Percentiles rank a stretch among this genome's conserved stretches.
phyloP scores from a whole-genome alignment of 2,797 vertebrate species.

The Schizothorax lantsangensis region DNA sequence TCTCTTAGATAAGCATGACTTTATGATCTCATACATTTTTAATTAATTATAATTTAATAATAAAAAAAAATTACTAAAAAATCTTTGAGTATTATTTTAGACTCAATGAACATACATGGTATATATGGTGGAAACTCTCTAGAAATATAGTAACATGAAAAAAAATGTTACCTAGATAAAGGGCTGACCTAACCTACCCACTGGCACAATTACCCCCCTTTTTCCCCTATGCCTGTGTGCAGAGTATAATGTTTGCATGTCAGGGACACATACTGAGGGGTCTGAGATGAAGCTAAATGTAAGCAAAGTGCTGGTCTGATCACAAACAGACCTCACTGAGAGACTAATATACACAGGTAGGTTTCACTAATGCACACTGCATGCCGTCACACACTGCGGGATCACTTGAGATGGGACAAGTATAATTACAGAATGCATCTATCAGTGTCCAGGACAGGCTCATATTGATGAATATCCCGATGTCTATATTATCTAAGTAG shows the following conservation, averaged over 20 bases:
- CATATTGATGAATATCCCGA: background rate
- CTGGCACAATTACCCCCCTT: background rate
- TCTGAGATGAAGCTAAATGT: constrained; percentile 35
- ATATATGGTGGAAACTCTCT: background rate
- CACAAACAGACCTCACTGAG: constrained; percentile 37
- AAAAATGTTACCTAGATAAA: background rate
- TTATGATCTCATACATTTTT: background rate
- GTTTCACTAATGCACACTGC: constrained; percentile 42
- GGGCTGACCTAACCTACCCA: background rate
- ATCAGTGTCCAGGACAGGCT: background rate
- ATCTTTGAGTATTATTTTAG: background rate
- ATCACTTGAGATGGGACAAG: constrained; percentile 7
- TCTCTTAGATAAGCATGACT: background rate
- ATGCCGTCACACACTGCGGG: background rate
- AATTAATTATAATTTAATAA: background rate
- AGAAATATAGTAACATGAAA: background rate
- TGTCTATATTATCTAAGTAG: background rate
- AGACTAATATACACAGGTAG: constrained; percentile 47
- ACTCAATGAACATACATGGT: background rate
- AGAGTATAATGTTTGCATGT: constrained; percentile 22
- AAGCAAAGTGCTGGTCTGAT: constrained; percentile 28
- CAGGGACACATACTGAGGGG: background rate
- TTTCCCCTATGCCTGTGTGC: background rate
- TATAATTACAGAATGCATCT: constrained; percentile 37
- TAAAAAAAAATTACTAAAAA: background rate